Evolutionary conservation across 1,140 invertebrate genomes (phyloP).

Genomic region (Caligus rogercresseyi): DNA sequence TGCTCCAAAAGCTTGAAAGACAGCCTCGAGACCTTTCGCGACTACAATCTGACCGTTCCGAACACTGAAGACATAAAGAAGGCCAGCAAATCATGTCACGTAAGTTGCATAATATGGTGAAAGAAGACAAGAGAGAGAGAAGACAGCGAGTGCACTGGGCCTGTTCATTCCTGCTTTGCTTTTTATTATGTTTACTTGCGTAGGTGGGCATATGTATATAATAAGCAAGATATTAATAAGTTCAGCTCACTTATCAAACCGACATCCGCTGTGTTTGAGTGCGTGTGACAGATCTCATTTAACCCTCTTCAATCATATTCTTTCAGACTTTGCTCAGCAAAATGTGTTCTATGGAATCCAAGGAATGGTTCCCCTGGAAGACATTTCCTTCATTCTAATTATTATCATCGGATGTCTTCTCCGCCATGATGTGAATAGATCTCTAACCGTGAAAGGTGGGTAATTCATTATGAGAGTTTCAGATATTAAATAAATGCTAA

Average conservation of each 20-base stretch:
- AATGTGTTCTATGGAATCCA: neutral
- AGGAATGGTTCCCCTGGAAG: neutral
- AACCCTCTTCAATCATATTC: neutral
- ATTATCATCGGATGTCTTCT: neutral
- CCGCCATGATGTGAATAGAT: neutral
- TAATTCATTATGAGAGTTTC: no score
- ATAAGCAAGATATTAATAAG: no score
- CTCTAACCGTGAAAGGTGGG: neutral
- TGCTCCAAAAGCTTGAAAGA: neutral
- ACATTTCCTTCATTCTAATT: neutral
- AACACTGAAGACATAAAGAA: neutral
- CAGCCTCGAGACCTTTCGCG: neutral
- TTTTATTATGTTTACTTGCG: neutral
- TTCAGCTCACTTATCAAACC: no score
- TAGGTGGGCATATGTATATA: no score
- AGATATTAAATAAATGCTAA: no score
- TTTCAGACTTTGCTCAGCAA: neutral
- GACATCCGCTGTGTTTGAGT: neutral
- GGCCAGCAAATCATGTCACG: neutral
- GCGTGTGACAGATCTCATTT: neutral
- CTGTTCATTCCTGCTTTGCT: neutral
- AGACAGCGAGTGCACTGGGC: no score
- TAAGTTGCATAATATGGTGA: neutral
- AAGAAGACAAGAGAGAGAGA: no score
- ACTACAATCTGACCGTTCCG: neutral